Evolutionary conservation across 1,140 invertebrate species (phyloP).

Genomic region (Gyrodactylus salaris): DNA sequence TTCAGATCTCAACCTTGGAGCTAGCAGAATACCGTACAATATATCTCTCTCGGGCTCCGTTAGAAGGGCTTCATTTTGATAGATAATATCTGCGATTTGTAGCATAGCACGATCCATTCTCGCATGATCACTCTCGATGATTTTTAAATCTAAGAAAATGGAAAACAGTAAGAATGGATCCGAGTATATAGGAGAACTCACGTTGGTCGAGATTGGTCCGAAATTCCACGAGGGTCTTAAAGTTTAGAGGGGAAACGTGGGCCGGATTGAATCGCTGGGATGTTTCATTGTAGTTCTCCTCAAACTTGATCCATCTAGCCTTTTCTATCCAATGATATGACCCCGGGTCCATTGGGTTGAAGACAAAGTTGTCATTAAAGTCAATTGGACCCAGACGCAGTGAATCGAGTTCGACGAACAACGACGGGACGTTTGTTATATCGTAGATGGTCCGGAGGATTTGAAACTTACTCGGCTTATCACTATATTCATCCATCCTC

Average conservation of each 20-base stretch:
- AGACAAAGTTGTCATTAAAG: background rate
- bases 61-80: background rate
- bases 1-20: background rate
- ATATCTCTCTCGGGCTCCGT: background rate
- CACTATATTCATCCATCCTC: background rate
- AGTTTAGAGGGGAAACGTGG: conserved; percentile 1
- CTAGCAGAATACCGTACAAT: background rate
- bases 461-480: background rate
- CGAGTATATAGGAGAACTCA: background rate
- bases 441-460: background rate
- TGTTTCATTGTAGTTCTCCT: conserved; percentile 3
- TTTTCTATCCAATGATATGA: background rate
- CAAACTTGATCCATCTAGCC: background rate
- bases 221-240: background rate
- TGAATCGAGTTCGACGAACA: background rate
- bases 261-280: background rate
- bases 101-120: background rate
- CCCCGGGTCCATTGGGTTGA: background rate
- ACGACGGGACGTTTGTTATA: background rate
- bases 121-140: background rate
- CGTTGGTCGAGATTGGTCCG: background rate
- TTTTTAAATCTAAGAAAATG: background rate
- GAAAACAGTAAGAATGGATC: no score
- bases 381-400: background rate
- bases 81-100: background rate